phyloP scores from a whole-genome alignment of 2,888 invertebrate species.

The Rhagium mordax region DNA sequence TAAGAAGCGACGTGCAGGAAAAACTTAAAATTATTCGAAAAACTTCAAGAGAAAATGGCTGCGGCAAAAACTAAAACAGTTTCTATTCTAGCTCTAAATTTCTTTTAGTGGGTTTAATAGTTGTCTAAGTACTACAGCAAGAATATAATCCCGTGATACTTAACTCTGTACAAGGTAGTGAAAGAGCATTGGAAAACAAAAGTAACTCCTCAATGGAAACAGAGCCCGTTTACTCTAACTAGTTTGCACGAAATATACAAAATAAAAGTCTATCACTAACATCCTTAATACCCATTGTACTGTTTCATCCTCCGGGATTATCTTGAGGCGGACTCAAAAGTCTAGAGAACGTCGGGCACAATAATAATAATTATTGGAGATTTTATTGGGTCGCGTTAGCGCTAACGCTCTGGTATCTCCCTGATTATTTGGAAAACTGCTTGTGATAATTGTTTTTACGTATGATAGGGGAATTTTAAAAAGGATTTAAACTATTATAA shows the following conservation, averaged over 20 bases:
- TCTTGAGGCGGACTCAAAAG: constrained; percentile 43
- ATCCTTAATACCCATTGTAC: constrained; percentile 54
- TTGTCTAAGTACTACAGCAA: not conserved
- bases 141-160: not conserved
- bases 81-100: not conserved
- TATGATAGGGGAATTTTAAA: not conserved
- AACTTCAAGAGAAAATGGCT: not conserved
- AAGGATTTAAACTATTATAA: not conserved
- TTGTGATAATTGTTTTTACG: not conserved
- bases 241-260: constrained; percentile 25
- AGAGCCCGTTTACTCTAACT: constrained; percentile 1
- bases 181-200: not conserved
- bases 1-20: not conserved
- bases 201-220: not conserved
- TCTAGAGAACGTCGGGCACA: constrained; percentile 40
- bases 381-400: constrained; percentile 49
- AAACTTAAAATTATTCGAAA: not conserved
- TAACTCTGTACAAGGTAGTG: not conserved
- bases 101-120: not conserved
- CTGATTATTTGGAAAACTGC: constrained; percentile 9
- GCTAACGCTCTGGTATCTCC: constrained; percentile 35
- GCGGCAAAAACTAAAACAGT: not conserved
- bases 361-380: constrained; percentile 42
- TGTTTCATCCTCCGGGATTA: constrained; percentile 52
- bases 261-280: constrained; percentile 47